These are phyloP conservation scores for Gymnodraco acuticeps DNA, from an alignment of 2,797 vertebrate species.

Conservation along the genomic window DNA sequence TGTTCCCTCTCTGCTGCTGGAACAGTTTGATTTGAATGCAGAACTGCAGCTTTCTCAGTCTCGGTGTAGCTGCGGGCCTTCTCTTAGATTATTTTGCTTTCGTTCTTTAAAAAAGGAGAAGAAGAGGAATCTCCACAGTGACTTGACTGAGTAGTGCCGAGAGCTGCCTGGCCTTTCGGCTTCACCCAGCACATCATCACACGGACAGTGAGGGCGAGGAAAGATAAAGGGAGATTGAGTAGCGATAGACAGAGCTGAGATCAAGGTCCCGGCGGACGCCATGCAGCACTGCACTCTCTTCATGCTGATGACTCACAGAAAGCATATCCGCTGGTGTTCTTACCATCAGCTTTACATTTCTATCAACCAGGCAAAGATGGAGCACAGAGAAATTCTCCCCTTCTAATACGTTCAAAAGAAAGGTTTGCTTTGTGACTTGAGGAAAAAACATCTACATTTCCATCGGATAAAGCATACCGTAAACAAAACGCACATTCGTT, in stretches of 20 bases:
- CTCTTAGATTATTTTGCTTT: slow-evolving; percentile 66
- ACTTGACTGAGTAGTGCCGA: slow-evolving; percentile 54
- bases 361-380: slow-evolving; percentile 32
- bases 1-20: slow-evolving; percentile 61
- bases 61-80: slow-evolving; percentile 62
- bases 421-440: slow-evolving; percentile 18
- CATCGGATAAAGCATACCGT: slow-evolving; percentile 1
- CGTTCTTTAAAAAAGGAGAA: slow-evolving; percentile 66
- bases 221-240: slow-evolving; percentile 55
- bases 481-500: slow-evolving; percentile 9
- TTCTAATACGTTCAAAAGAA: slow-evolving; percentile 42
- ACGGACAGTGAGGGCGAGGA: slow-evolving; percentile 55
- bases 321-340: slow-evolving; percentile 45
- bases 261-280: slow-evolving; percentile 67
- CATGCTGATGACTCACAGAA: slow-evolving; percentile 67
- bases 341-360: slow-evolving; percentile 38
- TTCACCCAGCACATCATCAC: slow-evolving; percentile 67
- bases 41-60: slow-evolving; percentile 56
- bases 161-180: slow-evolving; percentile 56
- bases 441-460: slow-evolving; percentile 33
- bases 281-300: slow-evolving; percentile 61
- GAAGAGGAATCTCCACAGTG: slow-evolving; percentile 59
- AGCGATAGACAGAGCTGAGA: slow-evolving; percentile 64
- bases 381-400: slow-evolving; percentile 35
- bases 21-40: slow-evolving; percentile 74